Evolutionary conservation across 2,888 invertebrate genomes (phyloP), one percentile per base, ranked within the genome.

Genomic region (Protodeltote pygarga): DNA sequence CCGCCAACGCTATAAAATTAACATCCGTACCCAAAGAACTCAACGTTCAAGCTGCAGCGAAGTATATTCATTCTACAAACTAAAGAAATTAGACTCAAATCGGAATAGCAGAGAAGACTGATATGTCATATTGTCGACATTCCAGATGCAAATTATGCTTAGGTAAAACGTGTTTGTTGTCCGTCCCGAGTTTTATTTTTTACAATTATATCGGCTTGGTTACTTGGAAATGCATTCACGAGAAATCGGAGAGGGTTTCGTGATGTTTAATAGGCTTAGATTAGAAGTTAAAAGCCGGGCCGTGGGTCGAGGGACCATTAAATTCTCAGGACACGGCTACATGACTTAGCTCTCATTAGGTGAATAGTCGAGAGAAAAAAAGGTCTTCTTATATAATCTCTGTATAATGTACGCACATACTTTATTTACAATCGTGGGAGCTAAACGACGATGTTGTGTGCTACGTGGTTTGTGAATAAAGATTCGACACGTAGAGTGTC

Each of bases 151-250:
- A 91, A 91, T 92, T 89, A 89, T 79, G 83, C 89, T 89, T 89
- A 90, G 87, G 89, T 86, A 89, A 87, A 89, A 90, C 88, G 87
- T 90, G 89, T 91, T 86, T 86, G 86, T 86, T 87, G 88, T 85
- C 86, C 79, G 82, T 82, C 83, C 80, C 77, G 83, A 76, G 83
- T 89, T 89, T 90, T 89, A 86, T 90, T 91, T 92, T 90, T 88
- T 89, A 89, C 85, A 90, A 88, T 90, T 90, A 91, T 88, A 89
- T 89, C 87, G 87, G 80, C 73, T 80, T 75, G 84, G 85, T 85
- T 92, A 89, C 90, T 89, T 90, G 91, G 92, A 92, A 92, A 89
- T 85, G 89, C 88, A 90, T 90, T 90, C 89, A 85, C 79, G 79
- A 85, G 85, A 81, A 84, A 85, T 85, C 87, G 76, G 80, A 82